Evolutionary conservation across 2,888 invertebrate species (phyloP), one percentile per base, ranked within the genome.

Genomic region (Zele albiditarsus): DNA sequence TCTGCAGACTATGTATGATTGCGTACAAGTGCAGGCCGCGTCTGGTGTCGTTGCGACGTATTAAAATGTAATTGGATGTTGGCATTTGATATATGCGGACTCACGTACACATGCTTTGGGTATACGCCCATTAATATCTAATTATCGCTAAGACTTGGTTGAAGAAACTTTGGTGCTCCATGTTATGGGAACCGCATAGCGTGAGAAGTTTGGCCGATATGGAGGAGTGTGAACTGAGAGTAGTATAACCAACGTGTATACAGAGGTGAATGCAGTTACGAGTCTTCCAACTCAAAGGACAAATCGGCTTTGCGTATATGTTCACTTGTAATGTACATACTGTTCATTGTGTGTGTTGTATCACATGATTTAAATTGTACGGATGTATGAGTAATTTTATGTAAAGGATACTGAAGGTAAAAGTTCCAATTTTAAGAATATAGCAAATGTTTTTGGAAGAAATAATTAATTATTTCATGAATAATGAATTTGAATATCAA

Each of bases 201-300:
- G 78, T 80, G 58, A 78, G 84, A 83, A 84, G 85, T 82, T 84
- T 84, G 27, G 77, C 69, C 84, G 82, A 82, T 82, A 77, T 77
- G 79, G 42, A 60, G 38, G 70, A 53, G 53, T 20, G 8, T 53
- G 20, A 53, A 53, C 53, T 20, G 20, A 20, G 53, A 53, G 20
- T 62, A 23, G 20, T 62, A n/a, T 53, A 53, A 20, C 20, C 8
- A n/a, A 53, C 3, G 46, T 46, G n/a, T 46, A 46, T n/a, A 69
- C 46, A 3, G n/a, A 53, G 28, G 46, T 28, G n/a, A 20, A 71
- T 58, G 70, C 70, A 71, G 70, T 71, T 71, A 62, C 70, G 62
- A 20, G 20, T 53, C 53, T 20, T 53, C 53, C 6, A 53, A 4
- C 23, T 23, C 58, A 31, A 46, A 53, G 33, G 12, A 25, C 38